phyloP scores from a whole-genome alignment of 2,888 invertebrate species.

The Petrophora chlorosata region DNA sequence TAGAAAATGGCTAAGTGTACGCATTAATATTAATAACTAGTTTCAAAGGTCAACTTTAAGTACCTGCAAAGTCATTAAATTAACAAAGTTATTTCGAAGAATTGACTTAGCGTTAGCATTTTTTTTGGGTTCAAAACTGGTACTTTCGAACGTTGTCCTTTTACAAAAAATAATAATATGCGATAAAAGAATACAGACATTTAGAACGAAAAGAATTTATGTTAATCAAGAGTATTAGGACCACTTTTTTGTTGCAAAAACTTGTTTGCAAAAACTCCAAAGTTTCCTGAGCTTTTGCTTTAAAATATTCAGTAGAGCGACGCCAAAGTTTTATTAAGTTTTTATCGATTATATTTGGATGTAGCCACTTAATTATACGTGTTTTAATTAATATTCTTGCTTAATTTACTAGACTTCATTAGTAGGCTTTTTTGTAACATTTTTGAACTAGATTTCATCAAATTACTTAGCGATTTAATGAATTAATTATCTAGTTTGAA shows the following conservation, averaged over 20 bases:
- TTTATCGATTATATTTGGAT: too few relatives aligned
- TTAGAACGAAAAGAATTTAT: constrained; percentile 6
- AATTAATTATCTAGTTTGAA: too few relatives aligned
- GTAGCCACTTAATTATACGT: too few relatives aligned
- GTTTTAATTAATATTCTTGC: too few relatives aligned
- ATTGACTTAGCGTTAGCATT: too few relatives aligned
- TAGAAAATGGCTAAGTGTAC: constrained; percentile 11
- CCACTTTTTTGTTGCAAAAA: constrained; percentile 6
- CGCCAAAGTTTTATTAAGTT: neutral
- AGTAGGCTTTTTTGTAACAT: too few relatives aligned
- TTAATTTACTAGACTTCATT: too few relatives aligned
- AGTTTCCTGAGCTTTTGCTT: constrained; percentile 14
- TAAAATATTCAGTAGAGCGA: too few relatives aligned
- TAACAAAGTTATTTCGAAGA: too few relatives aligned
- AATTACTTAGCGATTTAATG: too few relatives aligned
- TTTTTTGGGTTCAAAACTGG: neutral
- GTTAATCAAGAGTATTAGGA: constrained; percentile 4
- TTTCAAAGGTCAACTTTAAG: constrained; percentile 12
- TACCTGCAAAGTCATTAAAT: too few relatives aligned
- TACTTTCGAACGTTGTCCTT: constrained; percentile 3
- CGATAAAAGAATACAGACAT: neutral
- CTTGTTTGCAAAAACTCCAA: constrained; percentile 16
- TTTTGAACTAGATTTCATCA: too few relatives aligned
- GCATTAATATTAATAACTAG: constrained; percentile 6
- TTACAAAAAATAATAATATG: neutral